Evolutionary conservation across 2,113 vertebrate genomes (phyloP), one percentile per base, ranked within the genome.

Genomic region (Ornithorhynchus anatinus): DNA sequence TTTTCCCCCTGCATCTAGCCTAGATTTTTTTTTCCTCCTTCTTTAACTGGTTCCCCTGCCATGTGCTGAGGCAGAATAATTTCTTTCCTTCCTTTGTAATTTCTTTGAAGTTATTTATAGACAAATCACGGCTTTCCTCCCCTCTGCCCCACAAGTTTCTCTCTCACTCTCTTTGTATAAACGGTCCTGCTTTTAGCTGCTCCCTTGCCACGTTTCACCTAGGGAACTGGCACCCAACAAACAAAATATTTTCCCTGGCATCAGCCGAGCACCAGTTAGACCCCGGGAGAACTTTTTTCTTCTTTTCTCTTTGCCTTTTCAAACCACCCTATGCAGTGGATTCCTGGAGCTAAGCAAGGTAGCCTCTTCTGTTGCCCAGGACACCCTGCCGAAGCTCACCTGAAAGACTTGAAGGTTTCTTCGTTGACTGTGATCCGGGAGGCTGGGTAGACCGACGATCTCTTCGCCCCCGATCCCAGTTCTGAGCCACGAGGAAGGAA

Each of bases 101-200:
- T 73, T 53, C 11, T 47, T 73, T 33, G 40, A 50, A 50, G 59
- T 48, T 73, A 58, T 76, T 82, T 81, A 38, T 68, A 75, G 72
- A 68, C 31, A 0, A 0, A 3, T 60, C 6, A 8, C 37, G 25
- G 44, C 38, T 54, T 53, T 10, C 31, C 6, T 3, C 9, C 19
- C 5, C 6, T 36, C 31, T 59, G 7, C 3, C 8, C 15, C 23
- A 9, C 10, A 1, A 2, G n/a, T 19, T 35, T 3, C 0, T 3
- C 3, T 2, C 14, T 10, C 9, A 20, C 32, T 48, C 52, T 11
- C 19, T 69, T 13, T 44, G 48, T 80, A 1, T 48, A 57, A 29
- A n/a, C n/a, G n/a, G 52, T 77, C 73, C 10, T 65, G 22, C 20
- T 76, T 14, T 47, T 5, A 6, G 8, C 52, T 74, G 58, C 36